phyloP scores from a whole-genome alignment of 2,888 invertebrate genomes.

The Lochmaea capreae region DNA sequence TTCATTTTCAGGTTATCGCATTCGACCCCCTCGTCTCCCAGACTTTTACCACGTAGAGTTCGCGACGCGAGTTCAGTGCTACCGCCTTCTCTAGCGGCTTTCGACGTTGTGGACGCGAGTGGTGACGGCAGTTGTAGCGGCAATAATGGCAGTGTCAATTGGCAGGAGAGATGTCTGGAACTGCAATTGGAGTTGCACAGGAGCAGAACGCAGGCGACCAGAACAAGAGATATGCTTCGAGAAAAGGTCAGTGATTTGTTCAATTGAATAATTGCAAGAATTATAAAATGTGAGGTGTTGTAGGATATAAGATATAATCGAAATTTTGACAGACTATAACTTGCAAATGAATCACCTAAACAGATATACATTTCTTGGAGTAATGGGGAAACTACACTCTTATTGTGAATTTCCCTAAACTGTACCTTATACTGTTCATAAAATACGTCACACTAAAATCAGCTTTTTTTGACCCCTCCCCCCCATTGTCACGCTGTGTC shows the following conservation, averaged over 20 bases:
- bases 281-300: too few species aligned
- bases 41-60: slow-evolving; percentile 77
- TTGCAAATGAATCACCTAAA: too few species aligned
- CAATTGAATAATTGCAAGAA: neutral
- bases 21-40: slow-evolving; percentile 80
- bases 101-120: slow-evolving; percentile 63
- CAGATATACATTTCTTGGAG: too few species aligned
- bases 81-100: slow-evolving; percentile 54
- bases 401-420: too few species aligned
- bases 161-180: slow-evolving; percentile 90
- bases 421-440: too few species aligned
- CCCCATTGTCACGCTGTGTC: too few species aligned
- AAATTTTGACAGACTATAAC: too few species aligned
- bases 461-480: too few species aligned
- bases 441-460: too few species aligned
- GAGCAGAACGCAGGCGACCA: slow-evolving; percentile 86
- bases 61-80: slow-evolving; percentile 69
- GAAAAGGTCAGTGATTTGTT: slow-evolving; percentile 77
- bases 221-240: slow-evolving; percentile 87
- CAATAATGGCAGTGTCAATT: slow-evolving; percentile 71
- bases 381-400: too few species aligned
- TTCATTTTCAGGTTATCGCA: slow-evolving; percentile 58
- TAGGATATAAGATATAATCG: too few species aligned
- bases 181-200: slow-evolving; percentile 87
- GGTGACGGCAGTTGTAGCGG: slow-evolving; percentile 47